Base-by-base conservation (phyloP, 2,888 invertebrate genomes). In the Eupsilia transversa region DNA sequence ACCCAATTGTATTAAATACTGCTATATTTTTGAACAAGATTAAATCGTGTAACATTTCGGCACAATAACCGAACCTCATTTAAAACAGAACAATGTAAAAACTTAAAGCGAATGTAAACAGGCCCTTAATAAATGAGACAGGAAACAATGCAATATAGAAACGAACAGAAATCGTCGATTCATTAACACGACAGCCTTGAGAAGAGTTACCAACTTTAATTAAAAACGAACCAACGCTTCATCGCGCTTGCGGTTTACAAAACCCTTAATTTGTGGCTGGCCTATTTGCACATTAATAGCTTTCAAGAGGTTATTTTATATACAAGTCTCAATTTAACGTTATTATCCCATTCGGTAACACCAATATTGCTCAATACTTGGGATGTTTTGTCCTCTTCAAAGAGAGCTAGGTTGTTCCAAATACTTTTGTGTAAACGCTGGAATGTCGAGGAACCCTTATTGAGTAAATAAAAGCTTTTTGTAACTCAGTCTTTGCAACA, bases 221-320 rank as follows among this genome's bases (percentile, higher is more conserved):
- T 96, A 95, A 94, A 95, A 96, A 91, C 87, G 89, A 90, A 89
- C 91, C 88, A 93, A 94, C 95, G 95, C 93, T 94, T 91, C 94
- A 92, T 60, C 93, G 93, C 89, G 84, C 93, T 90, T 89, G 90
- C 84, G 90, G 91, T 91, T 95, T 95, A 92, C 94, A 94, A 95
- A 96, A 94, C 94, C 92, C 92, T 92, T 92, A 90, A 93, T 92
- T 93, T 89, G 86, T 87, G 81, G 79, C 67, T 83, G 79, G 80
- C 81, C 83, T 82, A 79, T 82, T 87, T 87, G 72, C 65, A 81
- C 72, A 76, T 82, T 84, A 87, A 87, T 84, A 74, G 74, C 73
- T 84, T 84, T 73, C 43, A 83, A 82, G 64, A 72, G 77, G 52
- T 71, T 57, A 69, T 63, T 35, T 49, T 23, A 82, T 38, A 52